phyloP scores from a whole-genome alignment of 2,888 invertebrate species.

The Tinea trinotella region DNA sequence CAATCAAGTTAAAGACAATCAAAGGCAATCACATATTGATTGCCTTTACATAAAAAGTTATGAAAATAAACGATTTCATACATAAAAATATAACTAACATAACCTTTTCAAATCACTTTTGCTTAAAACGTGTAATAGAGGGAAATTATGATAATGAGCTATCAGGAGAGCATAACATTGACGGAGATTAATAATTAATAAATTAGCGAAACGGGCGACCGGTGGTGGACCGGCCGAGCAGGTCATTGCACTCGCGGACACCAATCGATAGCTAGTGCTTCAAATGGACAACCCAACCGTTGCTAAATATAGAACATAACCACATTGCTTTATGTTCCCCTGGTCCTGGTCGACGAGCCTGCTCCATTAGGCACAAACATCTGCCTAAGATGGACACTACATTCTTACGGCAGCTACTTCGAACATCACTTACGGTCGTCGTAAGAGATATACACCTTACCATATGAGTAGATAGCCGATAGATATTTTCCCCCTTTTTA shows the following conservation, averaged over 20 bases:
- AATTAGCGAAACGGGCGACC: constrained; percentile 58
- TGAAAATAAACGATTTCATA: too few relatives aligned
- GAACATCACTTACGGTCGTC: too few relatives aligned
- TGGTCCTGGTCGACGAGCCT: constrained; percentile 24
- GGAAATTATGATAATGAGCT: constrained; percentile 15
- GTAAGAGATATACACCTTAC: too few relatives aligned
- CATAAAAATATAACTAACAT: too few relatives aligned
- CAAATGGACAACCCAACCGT: constrained; percentile 54
- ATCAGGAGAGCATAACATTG: constrained; percentile 38
- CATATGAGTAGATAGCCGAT: too few relatives aligned
- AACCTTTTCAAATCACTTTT: too few relatives aligned
- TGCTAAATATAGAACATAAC: constrained; percentile 45
- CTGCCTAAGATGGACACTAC: background rate
- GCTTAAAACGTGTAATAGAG: too few relatives aligned
- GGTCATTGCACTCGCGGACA: constrained; percentile 61
- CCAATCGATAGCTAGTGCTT: constrained; percentile 64
- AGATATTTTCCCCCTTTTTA: too few relatives aligned
- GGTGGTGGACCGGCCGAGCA: constrained; percentile 30
- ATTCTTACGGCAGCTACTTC: too few relatives aligned
- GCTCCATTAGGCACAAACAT: constrained; percentile 4
- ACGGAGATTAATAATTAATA: constrained; percentile 62
- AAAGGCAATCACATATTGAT: too few relatives aligned
- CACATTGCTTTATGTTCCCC: constrained; percentile 32
- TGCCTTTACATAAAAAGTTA: too few relatives aligned
- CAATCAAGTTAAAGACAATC: too few relatives aligned